A percentile compares a stretch with the other conserved stretches of the same genome.
Conservation (phyloP, 2,113 vertebrate genomes). For the Sula dactylatra region DNA sequence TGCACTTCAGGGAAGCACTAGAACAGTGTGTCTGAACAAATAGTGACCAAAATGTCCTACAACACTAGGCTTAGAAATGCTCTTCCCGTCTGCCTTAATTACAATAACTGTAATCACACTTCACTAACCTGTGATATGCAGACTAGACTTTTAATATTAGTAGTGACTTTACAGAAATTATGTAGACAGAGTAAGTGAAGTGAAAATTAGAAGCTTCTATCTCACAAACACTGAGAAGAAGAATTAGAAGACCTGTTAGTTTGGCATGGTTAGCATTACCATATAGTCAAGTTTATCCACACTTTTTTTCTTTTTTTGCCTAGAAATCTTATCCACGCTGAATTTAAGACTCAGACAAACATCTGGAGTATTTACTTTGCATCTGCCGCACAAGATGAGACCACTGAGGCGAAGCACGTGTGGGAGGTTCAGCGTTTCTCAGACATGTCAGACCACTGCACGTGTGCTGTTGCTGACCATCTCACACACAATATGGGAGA, state of each 20-base stretch:
- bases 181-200: not conserved
- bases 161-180: not conserved
- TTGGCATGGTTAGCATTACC: not conserved
- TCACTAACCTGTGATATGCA: not conserved
- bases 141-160: not conserved
- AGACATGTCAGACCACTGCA: not conserved
- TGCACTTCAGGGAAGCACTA: not conserved
- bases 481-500: not conserved
- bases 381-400: not conserved
- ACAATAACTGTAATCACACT: not conserved
- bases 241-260: slow-evolving; percentile 14
- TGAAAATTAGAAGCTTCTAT: not conserved
- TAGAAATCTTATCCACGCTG: not conserved
- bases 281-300: not conserved
- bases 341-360: not conserved
- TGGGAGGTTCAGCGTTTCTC: not conserved
- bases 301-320: not conserved
- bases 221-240: not conserved
- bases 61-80: not conserved
- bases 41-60: not conserved
- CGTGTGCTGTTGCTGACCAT: not conserved
- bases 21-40: not conserved
- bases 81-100: not conserved
- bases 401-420: not conserved
- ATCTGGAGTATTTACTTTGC: not conserved